These are phyloP conservation scores for Lasioglossum leucozonium DNA, from an alignment of 2,888 invertebrate genomes.

Conservation along the genomic window DNA sequence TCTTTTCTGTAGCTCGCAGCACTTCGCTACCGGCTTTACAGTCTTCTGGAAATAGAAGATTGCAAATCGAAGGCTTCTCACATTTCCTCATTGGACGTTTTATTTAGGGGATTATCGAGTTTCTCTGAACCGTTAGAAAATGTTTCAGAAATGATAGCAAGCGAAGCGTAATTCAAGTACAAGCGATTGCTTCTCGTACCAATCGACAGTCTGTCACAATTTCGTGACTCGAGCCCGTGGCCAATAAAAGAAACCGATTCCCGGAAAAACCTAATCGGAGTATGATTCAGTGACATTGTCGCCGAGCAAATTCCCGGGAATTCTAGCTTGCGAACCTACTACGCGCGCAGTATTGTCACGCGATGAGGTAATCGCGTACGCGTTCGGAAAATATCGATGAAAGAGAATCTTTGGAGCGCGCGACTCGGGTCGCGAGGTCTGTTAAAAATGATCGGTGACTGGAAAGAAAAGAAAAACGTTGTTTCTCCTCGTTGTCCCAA, in stretches of 20 bases:
- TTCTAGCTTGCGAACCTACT: neutral
- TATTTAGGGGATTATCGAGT: neutral
- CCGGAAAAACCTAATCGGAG: neutral
- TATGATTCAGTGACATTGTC: neutral
- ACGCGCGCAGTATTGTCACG: neutral
- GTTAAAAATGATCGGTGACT: no score
- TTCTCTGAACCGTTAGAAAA: neutral
- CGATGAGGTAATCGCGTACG: neutral
- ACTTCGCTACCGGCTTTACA: no score
- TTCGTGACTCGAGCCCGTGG: neutral
- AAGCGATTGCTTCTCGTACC: neutral
- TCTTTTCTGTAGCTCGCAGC: neutral
- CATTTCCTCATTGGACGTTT: no score
- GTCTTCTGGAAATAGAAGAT: no score
- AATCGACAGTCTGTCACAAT: neutral
- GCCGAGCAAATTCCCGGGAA: neutral
- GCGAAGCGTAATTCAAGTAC: neutral
- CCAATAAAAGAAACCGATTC: neutral
- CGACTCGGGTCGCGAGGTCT: no score
- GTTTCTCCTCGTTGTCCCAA: no score
- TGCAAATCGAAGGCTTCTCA: no score
- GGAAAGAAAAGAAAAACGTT: no score
- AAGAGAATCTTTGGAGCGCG: no score
- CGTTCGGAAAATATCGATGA: neutral
- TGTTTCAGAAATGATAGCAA: no score